These are phyloP conservation scores for Conger conger DNA, from an alignment of 2,113 vertebrate species.

Conservation along the genomic window DNA sequence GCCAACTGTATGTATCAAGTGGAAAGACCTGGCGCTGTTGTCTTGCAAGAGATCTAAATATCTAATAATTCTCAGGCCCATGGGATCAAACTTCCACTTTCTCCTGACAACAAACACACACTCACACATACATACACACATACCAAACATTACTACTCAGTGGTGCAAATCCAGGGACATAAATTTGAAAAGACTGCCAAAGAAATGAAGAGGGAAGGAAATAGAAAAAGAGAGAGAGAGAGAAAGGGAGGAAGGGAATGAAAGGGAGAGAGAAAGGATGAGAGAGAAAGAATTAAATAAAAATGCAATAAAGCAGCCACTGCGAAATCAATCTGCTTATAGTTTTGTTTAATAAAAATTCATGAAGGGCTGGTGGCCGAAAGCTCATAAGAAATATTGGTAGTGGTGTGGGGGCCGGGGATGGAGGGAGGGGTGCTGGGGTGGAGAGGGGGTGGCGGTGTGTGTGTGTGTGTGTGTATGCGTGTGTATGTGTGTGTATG, in stretches of 20 bases:
- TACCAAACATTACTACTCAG: conserved; percentile 43
- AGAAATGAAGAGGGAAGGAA: conserved; percentile 48
- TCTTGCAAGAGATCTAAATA: neutral
- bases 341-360: conserved; percentile 99
- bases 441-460: conserved; percentile 24
- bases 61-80: conserved; percentile 11
- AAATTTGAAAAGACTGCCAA: conserved; percentile 61
- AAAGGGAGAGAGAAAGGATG: conserved; percentile 44
- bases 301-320: conserved; percentile 93
- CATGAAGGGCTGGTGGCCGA: conserved; percentile 90
- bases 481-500: conserved; percentile 25
- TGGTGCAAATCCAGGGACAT: conserved; percentile 60
- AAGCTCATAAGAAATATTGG: conserved; percentile 87
- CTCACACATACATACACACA: neutral
- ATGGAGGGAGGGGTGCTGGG: conserved; percentile 51
- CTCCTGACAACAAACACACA: conserved; percentile 10
- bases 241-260: conserved; percentile 50
- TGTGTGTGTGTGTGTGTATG: conserved; percentile 22
- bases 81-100: neutral
- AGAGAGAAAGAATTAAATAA: conserved; percentile 89
- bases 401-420: conserved; percentile 55
- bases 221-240: conserved; percentile 47
- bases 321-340: conserved; percentile 99
- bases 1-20: conserved; percentile 1
- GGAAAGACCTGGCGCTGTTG: no score